Base-by-base conservation (phyloP, 2,113 vertebrate genomes). In the Tetrax tetrax region DNA sequence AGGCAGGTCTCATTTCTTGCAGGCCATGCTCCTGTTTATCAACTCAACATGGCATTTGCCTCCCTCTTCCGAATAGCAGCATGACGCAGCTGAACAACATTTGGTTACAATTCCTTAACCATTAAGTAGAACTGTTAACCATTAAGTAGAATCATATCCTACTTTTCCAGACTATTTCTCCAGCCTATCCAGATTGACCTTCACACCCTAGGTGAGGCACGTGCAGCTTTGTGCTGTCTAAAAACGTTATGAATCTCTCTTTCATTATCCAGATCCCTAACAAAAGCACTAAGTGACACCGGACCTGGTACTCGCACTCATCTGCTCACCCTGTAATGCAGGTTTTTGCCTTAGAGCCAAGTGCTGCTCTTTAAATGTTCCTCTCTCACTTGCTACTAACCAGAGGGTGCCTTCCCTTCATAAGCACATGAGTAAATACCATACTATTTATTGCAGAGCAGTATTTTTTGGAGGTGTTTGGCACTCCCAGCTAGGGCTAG, bases 71-170 rank as follows among this genome's bases (percentile, higher is more conserved):
- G 19, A 93, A 76, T 29, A 94, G 63, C 66, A 92, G 27, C 33
- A 19, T 9, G 29, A 88, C 14, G 48, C 29, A 82, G 47, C 61
- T 19, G 24, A 91, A 43, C 38, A 63, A 35, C 1, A 54, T 21
- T 41, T 0, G 1, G 47, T 56, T 57, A 78, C 2, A 0, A 64
- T 37, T 74, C 0, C 0, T 45, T 82, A 84, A 84, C 74, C 3
- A 5, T 74, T 82, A 53, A 33, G 24, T 8, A 60, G 33, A 68
- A 63, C 47, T 0, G 0, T 59, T 75, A 89, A 78, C 70, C 33
- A 41, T 70, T 68, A 79, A 53, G 45, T 38, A 84, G 74, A 90
- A 85, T n/a, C 11, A 53, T 23, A 69, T 22, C 47, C 86, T 74
- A 13, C 71, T 89, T 79, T 68, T 85, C 57, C 0, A 0, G 84